phyloP scores from a whole-genome alignment of 2,888 invertebrate genomes.

The Vanessa cardui region DNA sequence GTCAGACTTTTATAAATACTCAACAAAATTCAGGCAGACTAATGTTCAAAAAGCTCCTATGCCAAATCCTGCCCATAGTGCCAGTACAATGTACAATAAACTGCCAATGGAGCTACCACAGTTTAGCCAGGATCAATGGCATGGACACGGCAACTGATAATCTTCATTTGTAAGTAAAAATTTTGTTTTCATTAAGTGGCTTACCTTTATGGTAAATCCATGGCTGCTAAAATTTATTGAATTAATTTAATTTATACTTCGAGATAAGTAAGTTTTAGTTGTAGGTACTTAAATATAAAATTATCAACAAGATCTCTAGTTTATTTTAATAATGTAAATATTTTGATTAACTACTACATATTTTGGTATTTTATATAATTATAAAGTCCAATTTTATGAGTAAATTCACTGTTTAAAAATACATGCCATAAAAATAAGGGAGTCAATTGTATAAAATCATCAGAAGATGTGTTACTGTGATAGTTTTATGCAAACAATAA shows the following conservation, averaged over 20 bases:
- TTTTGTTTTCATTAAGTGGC: conserved; percentile 1
- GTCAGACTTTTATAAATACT: conserved; percentile 99
- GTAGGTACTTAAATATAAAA: conserved; percentile 28
- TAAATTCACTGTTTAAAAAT: conserved; percentile 10
- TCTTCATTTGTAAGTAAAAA: conserved; percentile 7
- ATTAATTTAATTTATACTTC: conserved; percentile 12
- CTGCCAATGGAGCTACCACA: conserved; percentile 74
- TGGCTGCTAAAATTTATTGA: not conserved
- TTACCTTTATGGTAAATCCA: conserved; percentile 5
- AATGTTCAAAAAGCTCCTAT: conserved; percentile 59
- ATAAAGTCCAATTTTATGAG: not conserved
- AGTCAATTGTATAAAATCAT: conserved; percentile 4
- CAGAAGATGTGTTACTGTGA: conserved; percentile 15
- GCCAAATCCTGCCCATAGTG: conserved; percentile 54
- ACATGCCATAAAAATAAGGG: conserved; percentile 18
- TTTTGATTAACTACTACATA: not conserved
- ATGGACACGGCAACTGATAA: conserved; percentile 41
- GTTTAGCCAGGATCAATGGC: conserved; percentile 73
- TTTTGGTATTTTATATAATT: not conserved
- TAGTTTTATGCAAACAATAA: conserved; percentile 12
- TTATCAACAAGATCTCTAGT: conserved; percentile 31
- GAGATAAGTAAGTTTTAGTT: conserved; percentile 20
- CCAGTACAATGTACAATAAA: conserved; percentile 64
- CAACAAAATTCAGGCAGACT: conserved; percentile 92
- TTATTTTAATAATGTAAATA: conserved; percentile 18